These are phyloP conservation scores for Drosophila lini DNA, from an alignment of 1,140 invertebrate genomes.

Conservation along the genomic window DNA sequence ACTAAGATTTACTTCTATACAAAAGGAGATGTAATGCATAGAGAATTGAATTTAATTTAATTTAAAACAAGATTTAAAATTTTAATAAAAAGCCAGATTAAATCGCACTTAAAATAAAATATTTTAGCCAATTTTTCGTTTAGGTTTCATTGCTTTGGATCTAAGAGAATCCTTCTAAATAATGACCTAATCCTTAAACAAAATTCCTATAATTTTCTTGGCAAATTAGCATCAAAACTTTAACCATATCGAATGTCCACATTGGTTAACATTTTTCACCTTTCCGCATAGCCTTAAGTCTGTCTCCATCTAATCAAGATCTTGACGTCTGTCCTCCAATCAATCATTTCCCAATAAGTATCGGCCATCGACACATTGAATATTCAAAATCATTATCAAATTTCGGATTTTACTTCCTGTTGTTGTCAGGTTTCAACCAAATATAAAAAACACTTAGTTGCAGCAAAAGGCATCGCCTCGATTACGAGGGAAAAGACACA, in stretches of 20 bases:
- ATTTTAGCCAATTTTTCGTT: too few species aligned
- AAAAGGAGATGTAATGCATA: background rate
- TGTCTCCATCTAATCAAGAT: slow-evolving; percentile 45
- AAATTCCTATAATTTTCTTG: background rate
- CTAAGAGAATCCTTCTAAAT: background rate
- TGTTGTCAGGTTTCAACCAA: slow-evolving; percentile 30
- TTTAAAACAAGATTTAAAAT: too few species aligned
- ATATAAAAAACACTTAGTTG: slow-evolving; percentile 23
- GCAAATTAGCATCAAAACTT: slow-evolving; percentile 13
- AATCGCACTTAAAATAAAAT: background rate
- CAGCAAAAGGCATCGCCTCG: slow-evolving; percentile 13
- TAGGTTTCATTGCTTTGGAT: background rate
- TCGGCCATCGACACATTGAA: slow-evolving; percentile 45
- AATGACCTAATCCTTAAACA: background rate
- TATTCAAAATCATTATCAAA: slow-evolving; percentile 48
- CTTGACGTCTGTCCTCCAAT: slow-evolving; percentile 31
- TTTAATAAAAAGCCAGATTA: background rate
- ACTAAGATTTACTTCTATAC: background rate
- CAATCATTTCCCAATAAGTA: slow-evolving; percentile 30
- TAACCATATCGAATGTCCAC: slow-evolving; percentile 18
- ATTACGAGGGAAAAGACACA: slow-evolving; percentile 3
- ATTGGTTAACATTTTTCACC: slow-evolving; percentile 11
- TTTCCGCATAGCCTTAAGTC: slow-evolving; percentile 18
- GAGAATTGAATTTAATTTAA: too few species aligned
- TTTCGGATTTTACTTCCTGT: slow-evolving; percentile 38